Conservation (phyloP, 2,888 invertebrate species). For the Venusia cambrica region DNA sequence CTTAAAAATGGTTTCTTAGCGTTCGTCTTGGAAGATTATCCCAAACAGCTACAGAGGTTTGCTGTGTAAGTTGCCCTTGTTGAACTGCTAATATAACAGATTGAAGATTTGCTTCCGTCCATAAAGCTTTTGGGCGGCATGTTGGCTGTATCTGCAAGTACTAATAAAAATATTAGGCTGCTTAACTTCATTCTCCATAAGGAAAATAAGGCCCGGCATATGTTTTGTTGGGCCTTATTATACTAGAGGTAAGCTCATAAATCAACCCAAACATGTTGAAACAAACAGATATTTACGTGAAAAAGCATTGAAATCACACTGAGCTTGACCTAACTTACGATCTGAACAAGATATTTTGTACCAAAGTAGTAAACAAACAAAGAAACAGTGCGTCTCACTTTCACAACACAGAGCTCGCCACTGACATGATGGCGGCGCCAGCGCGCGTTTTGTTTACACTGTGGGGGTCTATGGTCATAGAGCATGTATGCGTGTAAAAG, state of each 20-base stretch:
- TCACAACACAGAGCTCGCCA: no score
- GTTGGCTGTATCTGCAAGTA: no score
- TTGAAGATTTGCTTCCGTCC: conserved; percentile 1
- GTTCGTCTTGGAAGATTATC: conserved; percentile 4
- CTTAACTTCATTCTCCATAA: neutral
- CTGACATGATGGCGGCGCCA: no score
- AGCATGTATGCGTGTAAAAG: neutral
- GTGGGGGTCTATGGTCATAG: neutral
- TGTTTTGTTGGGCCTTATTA: conserved; percentile 1
- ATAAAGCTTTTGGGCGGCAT: neutral
- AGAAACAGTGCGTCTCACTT: no score
- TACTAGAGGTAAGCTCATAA: no score
- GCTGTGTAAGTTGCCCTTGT: conserved; percentile 1
- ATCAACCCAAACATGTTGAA: no score
- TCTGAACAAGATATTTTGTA: neutral
- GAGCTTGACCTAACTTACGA: neutral
- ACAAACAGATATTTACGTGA: neutral
- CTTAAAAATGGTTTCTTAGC: conserved; percentile 1
- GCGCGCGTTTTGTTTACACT: no score
- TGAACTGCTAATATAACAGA: neutral
- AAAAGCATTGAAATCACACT: neutral
- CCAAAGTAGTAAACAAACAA: neutral
- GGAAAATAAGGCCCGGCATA: conserved; percentile 2
- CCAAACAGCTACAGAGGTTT: neutral
- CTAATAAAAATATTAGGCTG: neutral